Base-by-base conservation (phyloP, 2,797 vertebrate species). In the Vipera ursinii region DNA sequence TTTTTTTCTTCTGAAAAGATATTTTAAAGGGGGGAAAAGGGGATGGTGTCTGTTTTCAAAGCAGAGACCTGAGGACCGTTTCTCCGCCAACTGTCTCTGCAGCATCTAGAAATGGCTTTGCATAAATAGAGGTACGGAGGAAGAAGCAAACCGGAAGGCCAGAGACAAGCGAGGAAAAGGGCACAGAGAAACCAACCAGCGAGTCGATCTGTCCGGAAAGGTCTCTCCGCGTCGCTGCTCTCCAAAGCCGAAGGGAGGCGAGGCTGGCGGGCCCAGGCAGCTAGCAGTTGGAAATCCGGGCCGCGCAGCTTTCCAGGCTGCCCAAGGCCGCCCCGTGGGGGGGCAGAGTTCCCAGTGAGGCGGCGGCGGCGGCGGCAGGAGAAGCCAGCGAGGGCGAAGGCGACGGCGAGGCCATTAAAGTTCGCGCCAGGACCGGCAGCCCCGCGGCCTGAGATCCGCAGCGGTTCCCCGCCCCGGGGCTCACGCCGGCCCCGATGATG, bases 201-300 rank as follows among this genome's bases (percentile, higher is more conserved):
- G 73, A 82, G 73, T 82, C 73, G 73, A 12, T 59, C 17, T 24
- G 87, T 88, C 87, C n/a, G 51, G 56, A 88, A 88, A 88, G 57
- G 55, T 88, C 55, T 28, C 59, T 63, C 38, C 60, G 38, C 57
- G 73, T 82, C 44, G 87, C 10, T 15, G 38, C 57, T 26, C 24
- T 65, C 86, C 55, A 87, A 56, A 87, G 55, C 55, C 56, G 24
- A 59, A 38, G n/a, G 55, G 8, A 32, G 32, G 0, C 48, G 1
- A 65, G 61, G 98, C 99, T 98, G 97, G 51, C 51, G 51, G 97
- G 97, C 96, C 97, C 97, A 97, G 97, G 96, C 95, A 94, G 96
- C 98, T 98, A 99, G 98, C 98, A 98, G 97, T 98, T 98, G 60
- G 98, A 97, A 96, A 98, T 98, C 98, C 98, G 98, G 96, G 95